Conservation (phyloP, 2,888 invertebrate genomes). For the Rhagonycha lutea region DNA sequence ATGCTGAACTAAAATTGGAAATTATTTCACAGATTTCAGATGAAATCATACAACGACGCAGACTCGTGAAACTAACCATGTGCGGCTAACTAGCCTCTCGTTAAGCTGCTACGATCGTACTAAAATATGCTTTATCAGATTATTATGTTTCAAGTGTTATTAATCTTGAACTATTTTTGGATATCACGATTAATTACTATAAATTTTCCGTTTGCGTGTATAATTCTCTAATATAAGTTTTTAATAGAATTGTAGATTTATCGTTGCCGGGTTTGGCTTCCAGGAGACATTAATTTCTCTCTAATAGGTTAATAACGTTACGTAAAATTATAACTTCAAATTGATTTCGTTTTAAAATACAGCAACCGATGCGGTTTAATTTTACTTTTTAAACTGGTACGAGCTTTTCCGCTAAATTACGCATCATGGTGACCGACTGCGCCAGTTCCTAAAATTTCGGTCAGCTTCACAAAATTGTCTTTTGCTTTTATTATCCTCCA, state of each 20-base stretch:
- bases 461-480: background rate
- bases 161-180: background rate
- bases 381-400: background rate
- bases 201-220: slow-evolving; percentile 1
- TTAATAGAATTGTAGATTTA: slow-evolving; percentile 2
- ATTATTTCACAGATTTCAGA: too few relatives aligned
- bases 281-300: background rate
- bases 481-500: background rate
- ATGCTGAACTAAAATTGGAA: too few relatives aligned
- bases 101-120: background rate
- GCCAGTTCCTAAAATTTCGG: background rate
- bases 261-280: background rate
- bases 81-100: background rate
- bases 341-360: background rate
- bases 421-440: background rate
- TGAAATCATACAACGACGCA: too few relatives aligned
- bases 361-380: background rate
- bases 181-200: slow-evolving; percentile 3
- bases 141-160: background rate
- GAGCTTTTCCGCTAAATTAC: background rate
- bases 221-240: slow-evolving; percentile 2
- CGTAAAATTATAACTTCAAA: background rate
- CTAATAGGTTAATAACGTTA: background rate
- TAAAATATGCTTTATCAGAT: background rate
- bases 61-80: background rate